Base-by-base conservation (phyloP, 2,797 vertebrate species). In the Ficedula albicollis region DNA sequence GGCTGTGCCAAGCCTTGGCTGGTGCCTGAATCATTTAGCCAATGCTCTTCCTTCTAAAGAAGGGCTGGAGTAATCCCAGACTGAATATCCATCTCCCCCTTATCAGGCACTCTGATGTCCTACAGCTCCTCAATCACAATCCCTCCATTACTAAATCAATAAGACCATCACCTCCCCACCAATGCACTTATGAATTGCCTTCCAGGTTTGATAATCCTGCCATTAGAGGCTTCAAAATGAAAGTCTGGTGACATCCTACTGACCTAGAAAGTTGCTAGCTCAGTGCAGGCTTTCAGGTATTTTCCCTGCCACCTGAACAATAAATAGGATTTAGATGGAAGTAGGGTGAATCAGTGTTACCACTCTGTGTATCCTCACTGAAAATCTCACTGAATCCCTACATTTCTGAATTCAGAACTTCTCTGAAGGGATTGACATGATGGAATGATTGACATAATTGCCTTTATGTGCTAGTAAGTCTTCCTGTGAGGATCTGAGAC, bases 41-140 rank as follows among this genome's bases (percentile, higher is more conserved):
- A 81, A 2, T 69, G 10, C 8, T 89, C 48, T 80, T 13, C 29
- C 27, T 92, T 91, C 55, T 84, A 43, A 90, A 80, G 60, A 30
- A 85, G 19, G 32, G 30, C 38, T 77, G 48, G n/a, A 58, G 30
- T 87, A 87, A 87, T 75, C 69, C 58, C 54, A 81, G 34, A 15
- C 26, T 6, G 26, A 90, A 36, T 34, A 90, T 64, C 55, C 43
- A 29, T 95, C n/a, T 82, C 26, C 23, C 22, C 69, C 58, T 94
- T 84, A 48, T 51, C 66, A 54, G 22, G n/a, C 44, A 54, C 66
- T 75, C 66, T 38, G 63, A 62, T 85, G 39, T 96, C 88, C 90
- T 83, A 63, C 74, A 92, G 86, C 58, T 93, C 90, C 70, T 90
- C 85, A 92, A n/a, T 92, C 83, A 93, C 78, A 91, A 30, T 84